phyloP scores from a whole-genome alignment of 2,888 invertebrate species.

The Hemaris fuciformis region DNA sequence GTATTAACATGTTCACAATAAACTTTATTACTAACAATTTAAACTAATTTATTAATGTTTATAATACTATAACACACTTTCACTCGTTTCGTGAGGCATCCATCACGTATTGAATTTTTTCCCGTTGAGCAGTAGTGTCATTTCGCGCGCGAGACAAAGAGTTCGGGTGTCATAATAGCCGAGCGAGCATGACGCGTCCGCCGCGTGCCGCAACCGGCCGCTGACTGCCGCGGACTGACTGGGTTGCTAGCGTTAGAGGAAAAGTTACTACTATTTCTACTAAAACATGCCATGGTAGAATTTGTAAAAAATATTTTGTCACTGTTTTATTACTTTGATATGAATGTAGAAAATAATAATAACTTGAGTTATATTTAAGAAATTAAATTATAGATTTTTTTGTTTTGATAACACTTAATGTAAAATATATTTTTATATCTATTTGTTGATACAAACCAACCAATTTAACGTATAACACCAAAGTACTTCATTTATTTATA shows the following conservation, averaged over 20 bases:
- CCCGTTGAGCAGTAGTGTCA: slow-evolving; percentile 44
- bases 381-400: no score
- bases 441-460: no score
- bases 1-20: slow-evolving; percentile 37
- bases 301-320: not conserved
- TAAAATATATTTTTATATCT: no score
- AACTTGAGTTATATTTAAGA: no score
- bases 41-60: slow-evolving; percentile 22
- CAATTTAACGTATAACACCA: not conserved
- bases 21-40: slow-evolving; percentile 23
- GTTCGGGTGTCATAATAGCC: slow-evolving; percentile 33
- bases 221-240: slow-evolving; percentile 57
- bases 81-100: slow-evolving; percentile 55
- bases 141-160: slow-evolving; percentile 45
- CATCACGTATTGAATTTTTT: slow-evolving; percentile 38
- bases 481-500: not conserved
- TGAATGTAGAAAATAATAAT: not conserved
- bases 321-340: not conserved
- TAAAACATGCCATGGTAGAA: not conserved
- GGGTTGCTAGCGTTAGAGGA: slow-evolving; percentile 42
- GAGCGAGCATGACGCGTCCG: slow-evolving; percentile 51
- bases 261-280: slow-evolving; percentile 23
- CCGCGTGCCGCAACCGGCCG: slow-evolving; percentile 57
- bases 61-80: slow-evolving; percentile 49
- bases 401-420: no score